phyloP scores from a whole-genome alignment of 2,113 vertebrate genomes.

The Elgaria multicarinata region DNA sequence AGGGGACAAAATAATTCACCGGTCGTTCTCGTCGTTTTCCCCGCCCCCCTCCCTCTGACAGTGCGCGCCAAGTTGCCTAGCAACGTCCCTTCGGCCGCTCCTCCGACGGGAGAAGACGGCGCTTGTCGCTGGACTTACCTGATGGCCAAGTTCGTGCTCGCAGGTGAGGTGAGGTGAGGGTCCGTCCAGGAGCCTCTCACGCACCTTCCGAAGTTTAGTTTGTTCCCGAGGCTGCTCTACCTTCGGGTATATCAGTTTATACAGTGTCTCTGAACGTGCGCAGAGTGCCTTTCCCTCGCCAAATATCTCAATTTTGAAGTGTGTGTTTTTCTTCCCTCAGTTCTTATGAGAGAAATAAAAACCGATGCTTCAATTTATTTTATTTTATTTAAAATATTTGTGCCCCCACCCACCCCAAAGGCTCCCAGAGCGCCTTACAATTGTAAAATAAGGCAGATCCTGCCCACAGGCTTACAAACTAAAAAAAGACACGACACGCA shows the following conservation, averaged over 20 bases:
- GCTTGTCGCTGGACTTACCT: neutral
- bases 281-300: neutral
- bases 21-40: no score
- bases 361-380: neutral
- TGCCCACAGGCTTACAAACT: no score
- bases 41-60: no score
- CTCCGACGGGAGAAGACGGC: neutral
- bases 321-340: neutral
- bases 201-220: neutral
- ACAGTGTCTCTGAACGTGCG: neutral
- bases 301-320: neutral
- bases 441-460: no score
- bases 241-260: neutral
- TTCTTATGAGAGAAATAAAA: neutral
- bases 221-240: neutral
- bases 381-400: no score
- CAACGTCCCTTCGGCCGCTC: constrained; percentile 9
- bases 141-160: constrained; percentile 84
- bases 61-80: constrained; percentile 30
- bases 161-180: constrained; percentile 77
- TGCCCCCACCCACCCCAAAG: no score
- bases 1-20: neutral
- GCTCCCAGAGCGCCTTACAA: no score
- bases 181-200: neutral
- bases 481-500: no score